Evolutionary conservation across 2,888 invertebrate genomes (phyloP), one percentile per base, ranked within the genome.

Genomic region (Drosophila eohydei): DNA sequence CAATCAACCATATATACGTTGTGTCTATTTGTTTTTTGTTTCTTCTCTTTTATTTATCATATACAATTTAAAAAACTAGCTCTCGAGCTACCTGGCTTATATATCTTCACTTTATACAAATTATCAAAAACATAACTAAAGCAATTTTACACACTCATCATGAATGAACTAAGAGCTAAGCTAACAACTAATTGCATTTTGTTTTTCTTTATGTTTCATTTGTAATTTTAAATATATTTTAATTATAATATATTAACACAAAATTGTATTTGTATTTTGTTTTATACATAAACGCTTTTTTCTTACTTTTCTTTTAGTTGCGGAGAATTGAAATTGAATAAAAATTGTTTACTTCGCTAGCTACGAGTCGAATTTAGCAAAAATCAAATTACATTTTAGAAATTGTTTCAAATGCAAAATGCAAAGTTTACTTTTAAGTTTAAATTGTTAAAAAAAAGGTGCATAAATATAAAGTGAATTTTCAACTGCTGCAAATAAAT

Each of bases 51-150:
- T 62, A 68, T 70, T 72, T 66, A 70, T 78, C 74, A 76, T 83
- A 70, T 77, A 88, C 83, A 85, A 60, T 82, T 83, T 80, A 82
- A 73, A 85, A 85, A 88, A 82, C 83, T 82, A 88, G 70, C 71
- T 58, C 66, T 68, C 63, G 59, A 69, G 75, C 62, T 76, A 38
- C 26, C 48, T 66, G 69, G 64, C 69, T 55, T 72, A 66, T 50
- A 55, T 66, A 36, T 62, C 32, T 34, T 64, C 67, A 73, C 65
- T 84, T 76, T 86, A 71, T 83, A 83, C 85, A 83, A 83, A 83
- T 83, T 81, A 87, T 87, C 70, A 76, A 88, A 83, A 81, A 81
- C 76, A 82, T 77, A 85, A 87, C 76, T 83, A 87, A 80, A 88
- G 62, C 74, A 80, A 80, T 68, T 82, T 74, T 79, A 84, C 77